Evolutionary conservation across 2,888 invertebrate species (phyloP).

Genomic region (Mycalesis mineus): DNA sequence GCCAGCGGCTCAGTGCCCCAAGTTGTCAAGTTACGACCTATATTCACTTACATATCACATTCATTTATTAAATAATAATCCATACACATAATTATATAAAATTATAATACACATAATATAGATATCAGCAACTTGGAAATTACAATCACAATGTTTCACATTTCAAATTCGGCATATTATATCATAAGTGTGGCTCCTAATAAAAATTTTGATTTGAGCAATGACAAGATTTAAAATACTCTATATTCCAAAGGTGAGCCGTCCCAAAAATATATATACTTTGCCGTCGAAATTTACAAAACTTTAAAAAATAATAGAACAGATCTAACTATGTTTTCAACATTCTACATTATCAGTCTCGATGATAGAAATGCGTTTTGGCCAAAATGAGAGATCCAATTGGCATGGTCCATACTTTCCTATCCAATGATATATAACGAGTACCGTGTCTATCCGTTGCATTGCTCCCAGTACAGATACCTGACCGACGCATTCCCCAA

Average conservation of each 20-base stretch:
- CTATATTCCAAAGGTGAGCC: constrained; percentile 73
- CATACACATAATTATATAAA: constrained; percentile 36
- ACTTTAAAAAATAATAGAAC: constrained; percentile 71
- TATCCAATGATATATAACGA: constrained; percentile 46
- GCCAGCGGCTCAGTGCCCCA: constrained; percentile 39
- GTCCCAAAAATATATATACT: constrained; percentile 61
- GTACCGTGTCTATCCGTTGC: constrained; percentile 47
- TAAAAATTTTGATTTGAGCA: constrained; percentile 73
- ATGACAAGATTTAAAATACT: constrained; percentile 65
- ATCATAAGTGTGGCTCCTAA: constrained; percentile 66
- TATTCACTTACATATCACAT: constrained; percentile 70
- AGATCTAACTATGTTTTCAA: constrained; percentile 72
- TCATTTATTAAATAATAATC: constrained; percentile 59
- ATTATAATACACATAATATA: constrained; percentile 35
- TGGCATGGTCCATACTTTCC: constrained; percentile 50
- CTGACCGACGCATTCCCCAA: constrained; percentile 35
- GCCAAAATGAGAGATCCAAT: constrained; percentile 72
- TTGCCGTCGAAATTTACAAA: constrained; percentile 63
- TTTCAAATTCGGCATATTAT: constrained; percentile 62
- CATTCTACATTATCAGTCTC: constrained; percentile 75
- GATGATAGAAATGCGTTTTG: constrained; percentile 74
- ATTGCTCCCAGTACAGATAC: constrained; percentile 62
- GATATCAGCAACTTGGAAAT: constrained; percentile 61
- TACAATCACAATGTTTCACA: constrained; percentile 58
- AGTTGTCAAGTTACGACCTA: constrained; percentile 56